Percentiles rank a stretch among this genome's conserved stretches.
These are phyloP conservation scores for Budorcas taxicolor DNA, from an alignment of 2,113 vertebrate species.

Conservation along the genomic window DNA sequence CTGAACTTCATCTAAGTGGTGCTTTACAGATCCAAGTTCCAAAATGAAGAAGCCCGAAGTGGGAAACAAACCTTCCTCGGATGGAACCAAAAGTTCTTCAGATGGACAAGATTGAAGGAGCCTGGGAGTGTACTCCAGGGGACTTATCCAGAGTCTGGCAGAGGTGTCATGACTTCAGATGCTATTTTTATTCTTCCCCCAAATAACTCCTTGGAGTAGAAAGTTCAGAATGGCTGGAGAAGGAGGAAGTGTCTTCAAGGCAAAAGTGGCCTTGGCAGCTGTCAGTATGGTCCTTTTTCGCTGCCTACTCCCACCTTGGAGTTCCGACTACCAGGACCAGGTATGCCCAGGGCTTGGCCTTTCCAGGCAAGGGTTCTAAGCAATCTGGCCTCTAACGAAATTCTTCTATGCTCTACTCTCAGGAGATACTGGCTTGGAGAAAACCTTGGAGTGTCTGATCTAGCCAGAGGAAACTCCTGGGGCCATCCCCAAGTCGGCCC, in stretches of 20 bases:
- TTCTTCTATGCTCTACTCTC: background rate
- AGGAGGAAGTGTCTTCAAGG: background rate
- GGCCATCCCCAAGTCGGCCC: background rate
- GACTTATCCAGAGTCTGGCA: background rate
- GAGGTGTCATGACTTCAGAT: background rate
- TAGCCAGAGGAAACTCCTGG: background rate
- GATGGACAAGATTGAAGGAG: background rate
- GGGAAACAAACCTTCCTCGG: background rate
- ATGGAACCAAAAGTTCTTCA: background rate
- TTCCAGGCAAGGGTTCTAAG: background rate
- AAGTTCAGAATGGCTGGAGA: background rate
- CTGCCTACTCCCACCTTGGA: background rate
- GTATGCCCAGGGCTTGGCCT: background rate
- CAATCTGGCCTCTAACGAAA: background rate
- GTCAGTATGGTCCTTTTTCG: background rate
- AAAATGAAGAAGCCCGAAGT: background rate
- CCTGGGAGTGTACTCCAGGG: background rate
- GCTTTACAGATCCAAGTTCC: background rate
- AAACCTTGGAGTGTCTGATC: background rate
- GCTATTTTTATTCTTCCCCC: background rate
- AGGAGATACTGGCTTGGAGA: background rate
- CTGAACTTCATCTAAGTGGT: background rate
- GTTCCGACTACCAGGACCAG: background rate
- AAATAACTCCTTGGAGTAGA: background rate
- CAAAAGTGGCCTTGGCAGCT: background rate